Conservation (phyloP, 2,888 invertebrate species). For the Orthosia gracilis region DNA sequence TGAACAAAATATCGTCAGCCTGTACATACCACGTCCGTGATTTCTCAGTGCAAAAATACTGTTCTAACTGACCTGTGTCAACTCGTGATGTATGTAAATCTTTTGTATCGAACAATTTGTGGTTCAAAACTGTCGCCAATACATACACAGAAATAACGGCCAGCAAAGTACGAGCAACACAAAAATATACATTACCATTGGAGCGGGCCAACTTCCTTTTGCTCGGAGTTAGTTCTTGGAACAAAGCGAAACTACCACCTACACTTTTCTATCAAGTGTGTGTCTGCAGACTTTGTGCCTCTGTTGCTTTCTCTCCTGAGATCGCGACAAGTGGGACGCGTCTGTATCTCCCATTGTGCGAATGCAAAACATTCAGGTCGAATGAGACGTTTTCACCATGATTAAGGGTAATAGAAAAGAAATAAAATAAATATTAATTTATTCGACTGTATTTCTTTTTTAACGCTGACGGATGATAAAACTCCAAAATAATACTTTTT, state of each 20-base stretch:
- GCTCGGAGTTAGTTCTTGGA: conserved; percentile 65
- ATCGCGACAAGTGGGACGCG: conserved; percentile 66
- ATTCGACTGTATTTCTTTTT: background rate
- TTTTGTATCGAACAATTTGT: conserved; percentile 26
- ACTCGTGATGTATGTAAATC: conserved; percentile 34
- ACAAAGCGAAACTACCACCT: conserved; percentile 69
- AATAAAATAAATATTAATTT: background rate
- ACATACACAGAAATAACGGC: conserved; percentile 41
- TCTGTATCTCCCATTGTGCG: conserved; percentile 42
- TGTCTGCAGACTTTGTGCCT: conserved; percentile 69
- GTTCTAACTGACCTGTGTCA: background rate
- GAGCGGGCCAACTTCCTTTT: conserved; percentile 65
- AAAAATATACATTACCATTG: conserved; percentile 68
- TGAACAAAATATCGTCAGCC: background rate
- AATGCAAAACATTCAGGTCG: conserved; percentile 29
- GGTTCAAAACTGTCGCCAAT: conserved; percentile 30
- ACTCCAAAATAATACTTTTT: background rate
- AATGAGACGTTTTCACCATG: background rate
- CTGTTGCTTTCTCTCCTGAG: conserved; percentile 48
- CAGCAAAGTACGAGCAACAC: conserved; percentile 30
- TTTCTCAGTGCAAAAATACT: background rate
- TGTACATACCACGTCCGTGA: background rate
- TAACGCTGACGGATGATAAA: conserved; percentile 6
- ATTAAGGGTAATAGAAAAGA: conserved; percentile 5
- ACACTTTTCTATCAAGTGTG: conserved; percentile 71